phyloP scores from a whole-genome alignment of 2,888 invertebrate genomes.

The Drosophila histrio region DNA sequence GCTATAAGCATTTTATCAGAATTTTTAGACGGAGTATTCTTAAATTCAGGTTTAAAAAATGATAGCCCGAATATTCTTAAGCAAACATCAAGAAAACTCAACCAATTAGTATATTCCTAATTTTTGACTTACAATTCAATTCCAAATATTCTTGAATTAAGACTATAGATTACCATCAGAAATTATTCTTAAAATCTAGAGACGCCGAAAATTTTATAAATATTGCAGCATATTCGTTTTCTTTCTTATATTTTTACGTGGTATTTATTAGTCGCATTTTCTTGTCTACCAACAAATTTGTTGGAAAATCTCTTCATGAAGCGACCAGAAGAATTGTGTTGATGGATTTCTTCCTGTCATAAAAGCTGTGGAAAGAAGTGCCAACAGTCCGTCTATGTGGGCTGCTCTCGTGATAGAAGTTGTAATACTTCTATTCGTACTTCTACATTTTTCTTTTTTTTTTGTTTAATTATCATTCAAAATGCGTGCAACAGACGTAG shows the following conservation, averaged over 20 bases:
- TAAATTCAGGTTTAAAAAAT: too few species aligned
- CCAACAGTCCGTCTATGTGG: constrained; percentile 49
- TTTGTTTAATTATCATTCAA: constrained; percentile 61
- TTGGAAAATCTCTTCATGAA: constrained; percentile 30
- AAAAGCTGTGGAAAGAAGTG: constrained; percentile 51
- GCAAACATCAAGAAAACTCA: too few species aligned
- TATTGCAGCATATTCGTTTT: neutral
- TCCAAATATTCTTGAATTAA: too few species aligned
- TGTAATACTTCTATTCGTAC: constrained; percentile 27
- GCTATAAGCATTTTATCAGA: too few species aligned
- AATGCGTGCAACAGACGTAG: constrained; percentile 34
- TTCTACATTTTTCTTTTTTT: constrained; percentile 27
- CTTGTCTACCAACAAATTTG: neutral
- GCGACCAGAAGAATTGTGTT: constrained; percentile 62
- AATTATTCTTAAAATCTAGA: too few species aligned
- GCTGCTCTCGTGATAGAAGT: constrained; percentile 57
- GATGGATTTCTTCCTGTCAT: constrained; percentile 79
- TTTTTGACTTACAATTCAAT: too few species aligned
- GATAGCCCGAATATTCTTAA: too few species aligned
- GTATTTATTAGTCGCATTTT: neutral
- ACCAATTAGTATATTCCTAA: too few species aligned
- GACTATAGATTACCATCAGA: too few species aligned
- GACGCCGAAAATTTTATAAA: too few species aligned
- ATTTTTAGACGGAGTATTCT: too few species aligned
- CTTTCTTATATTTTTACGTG: neutral